Base-by-base conservation (phyloP, 2,888 invertebrate genomes). In the Pristionchus mayeri region DNA sequence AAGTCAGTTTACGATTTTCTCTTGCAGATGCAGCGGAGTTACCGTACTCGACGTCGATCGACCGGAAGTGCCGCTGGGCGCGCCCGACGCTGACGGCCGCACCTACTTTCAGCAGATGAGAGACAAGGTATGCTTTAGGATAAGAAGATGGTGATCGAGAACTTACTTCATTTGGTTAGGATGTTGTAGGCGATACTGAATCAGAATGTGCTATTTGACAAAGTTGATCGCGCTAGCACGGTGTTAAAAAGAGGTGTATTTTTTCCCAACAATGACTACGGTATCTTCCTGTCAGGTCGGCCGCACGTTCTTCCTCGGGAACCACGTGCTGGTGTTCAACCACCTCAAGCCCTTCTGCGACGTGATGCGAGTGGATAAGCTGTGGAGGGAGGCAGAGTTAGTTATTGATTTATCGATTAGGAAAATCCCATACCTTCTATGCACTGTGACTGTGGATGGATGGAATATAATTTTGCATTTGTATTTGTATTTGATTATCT, bases 311-410 rank as follows among this genome's bases (percentile, higher is more conserved):
- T 94, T 94, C 90, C 88, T 94, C 92, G 94, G 98, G 0, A 98
- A 99, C 94, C 97, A 96, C 93, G 98, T 98, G 67, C 97, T 98
- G 93, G 97, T 98, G 21, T 96, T 96, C 86, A 92, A 93, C 21
- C 96, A 96, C 0, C 96, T 96, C 91, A 96, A 96, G 24, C 96
- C 96, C 78, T 95, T 96, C 93, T 97, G 97, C 93, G 95, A 97
- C 91, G 96, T 98, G 87, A 96, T 97, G 18, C 96, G 98, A 93
- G 96, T 98, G 88, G 97, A 98, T 93, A 95, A 96, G 86, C 96
- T 98, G 93, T 98, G 98, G 98, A 96, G 96, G 91, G 96, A 96
- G 71, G 95, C 95, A 93, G 95, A 96, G 96, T 97, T 94, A 95
- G 95, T 95, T 40, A 27, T 54, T 54, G 4, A 21, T 54, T 54